Percentiles rank a stretch among this genome's conserved stretches.
Conservation (phyloP, 2,113 vertebrate species). For the Lethenteron reissneri region DNA sequence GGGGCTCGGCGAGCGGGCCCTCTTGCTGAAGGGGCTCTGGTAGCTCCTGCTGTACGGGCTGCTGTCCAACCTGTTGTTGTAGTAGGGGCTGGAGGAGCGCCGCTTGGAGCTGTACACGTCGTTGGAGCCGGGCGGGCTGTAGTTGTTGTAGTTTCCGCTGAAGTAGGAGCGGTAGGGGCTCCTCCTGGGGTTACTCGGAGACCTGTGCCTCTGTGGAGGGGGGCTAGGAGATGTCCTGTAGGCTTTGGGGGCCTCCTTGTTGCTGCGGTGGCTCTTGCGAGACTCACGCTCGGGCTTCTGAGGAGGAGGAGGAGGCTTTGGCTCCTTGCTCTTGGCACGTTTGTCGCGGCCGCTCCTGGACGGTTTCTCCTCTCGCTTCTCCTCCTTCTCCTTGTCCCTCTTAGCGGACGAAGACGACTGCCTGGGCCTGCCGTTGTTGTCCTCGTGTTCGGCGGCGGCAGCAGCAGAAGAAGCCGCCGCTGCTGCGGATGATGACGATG, state of each 20-base stretch:
- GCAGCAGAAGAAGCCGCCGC: too few species aligned
- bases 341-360: neutral
- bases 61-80: neutral
- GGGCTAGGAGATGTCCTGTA: slow-evolving; percentile 1
- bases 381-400: slow-evolving; percentile 6
- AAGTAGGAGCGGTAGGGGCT: neutral
- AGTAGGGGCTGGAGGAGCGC: slow-evolving; percentile 3
- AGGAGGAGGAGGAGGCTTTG: neutral
- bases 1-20: neutral
- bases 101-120: neutral
- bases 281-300: neutral
- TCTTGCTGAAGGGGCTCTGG: slow-evolving; percentile 1
- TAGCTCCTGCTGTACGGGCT: neutral
- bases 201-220: neutral
- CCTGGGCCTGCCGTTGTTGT: slow-evolving; percentile 6
- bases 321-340: neutral
- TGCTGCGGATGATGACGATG: too few species aligned
- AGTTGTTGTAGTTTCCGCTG: neutral
- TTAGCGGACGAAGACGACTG: neutral
- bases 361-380: neutral
- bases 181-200: neutral
- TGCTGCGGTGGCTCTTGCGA: neutral
- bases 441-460: neutral
- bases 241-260: neutral
- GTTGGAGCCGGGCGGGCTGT: slow-evolving; percentile 5